Conservation (phyloP, 2,797 vertebrate species). For the Steatocranus sp. region DNA sequence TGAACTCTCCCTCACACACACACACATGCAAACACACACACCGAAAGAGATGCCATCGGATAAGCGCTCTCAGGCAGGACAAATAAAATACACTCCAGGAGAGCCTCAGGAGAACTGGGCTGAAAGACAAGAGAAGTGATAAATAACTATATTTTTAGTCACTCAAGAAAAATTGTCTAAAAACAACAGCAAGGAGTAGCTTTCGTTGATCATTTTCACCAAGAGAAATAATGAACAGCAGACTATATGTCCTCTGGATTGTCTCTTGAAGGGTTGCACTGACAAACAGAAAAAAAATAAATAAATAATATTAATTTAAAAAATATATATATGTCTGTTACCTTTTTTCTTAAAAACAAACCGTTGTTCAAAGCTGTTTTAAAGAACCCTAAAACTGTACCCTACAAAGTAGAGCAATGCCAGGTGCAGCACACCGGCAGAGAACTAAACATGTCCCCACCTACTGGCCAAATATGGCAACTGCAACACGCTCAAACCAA, state of each 20-base stretch:
- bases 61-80: conserved; percentile 33
- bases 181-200: neutral
- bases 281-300: neutral
- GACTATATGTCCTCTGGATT: neutral
- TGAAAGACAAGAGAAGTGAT: neutral
- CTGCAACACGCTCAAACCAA: neutral
- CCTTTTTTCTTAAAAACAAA: neutral
- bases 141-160: neutral
- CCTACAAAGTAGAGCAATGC: neutral
- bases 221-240: neutral
- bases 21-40: conserved; percentile 11
- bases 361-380: neutral
- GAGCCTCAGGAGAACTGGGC: neutral
- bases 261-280: neutral
- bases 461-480: conserved; percentile 38
- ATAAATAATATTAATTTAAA: neutral
- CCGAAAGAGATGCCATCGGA: conserved; percentile 39
- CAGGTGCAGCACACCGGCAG: neutral
- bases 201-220: neutral
- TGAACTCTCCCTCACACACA: conserved; percentile 11
- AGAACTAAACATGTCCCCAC: conserved; percentile 44
- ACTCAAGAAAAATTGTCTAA: neutral
- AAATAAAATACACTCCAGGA: conserved; percentile 29
- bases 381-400: neutral
- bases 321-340: neutral